A percentile compares a stretch with the other conserved stretches of the same genome.
Evolutionary conservation across 2,888 invertebrate species (phyloP).

Genomic region (Leptinotarsa haldemani): DNA sequence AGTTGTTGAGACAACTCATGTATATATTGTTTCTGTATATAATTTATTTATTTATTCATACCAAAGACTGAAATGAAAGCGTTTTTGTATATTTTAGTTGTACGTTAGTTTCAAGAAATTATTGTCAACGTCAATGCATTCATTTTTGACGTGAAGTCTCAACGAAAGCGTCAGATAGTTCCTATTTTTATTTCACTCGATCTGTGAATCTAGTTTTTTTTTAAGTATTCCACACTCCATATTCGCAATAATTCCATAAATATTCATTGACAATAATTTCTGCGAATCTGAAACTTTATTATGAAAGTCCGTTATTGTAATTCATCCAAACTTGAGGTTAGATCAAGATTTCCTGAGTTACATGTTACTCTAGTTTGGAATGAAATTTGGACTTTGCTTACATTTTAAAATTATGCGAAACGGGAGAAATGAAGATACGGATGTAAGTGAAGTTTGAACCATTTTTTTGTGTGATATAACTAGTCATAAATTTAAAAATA

Average conservation of each 20-base stretch:
- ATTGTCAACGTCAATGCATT: conserved; percentile 45
- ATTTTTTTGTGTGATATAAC: conserved; percentile 61
- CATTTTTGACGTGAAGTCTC: conserved; percentile 26
- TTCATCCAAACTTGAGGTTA: conserved; percentile 26
- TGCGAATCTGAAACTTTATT: not conserved
- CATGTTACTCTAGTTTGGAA: conserved; percentile 33
- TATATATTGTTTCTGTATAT: conserved; percentile 54
- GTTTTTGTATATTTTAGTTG: conserved; percentile 44
- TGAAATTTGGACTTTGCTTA: conserved; percentile 22
- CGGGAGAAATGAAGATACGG: not conserved
- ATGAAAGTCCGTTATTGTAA: conserved; percentile 29
- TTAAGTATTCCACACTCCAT: conserved; percentile 34
- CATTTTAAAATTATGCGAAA: conserved; percentile 12
- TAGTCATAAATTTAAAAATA: conserved; percentile 59
- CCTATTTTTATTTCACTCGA: conserved; percentile 39
- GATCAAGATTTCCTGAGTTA: conserved; percentile 7
- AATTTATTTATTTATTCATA: conserved; percentile 58
- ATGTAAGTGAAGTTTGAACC: conserved; percentile 41
- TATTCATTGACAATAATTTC: conserved; percentile 50
- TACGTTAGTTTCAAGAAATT: conserved; percentile 48
- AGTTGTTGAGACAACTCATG: conserved; percentile 33
- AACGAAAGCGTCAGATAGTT: conserved; percentile 40
- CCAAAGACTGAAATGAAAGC: conserved; percentile 60
- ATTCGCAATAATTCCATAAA: conserved; percentile 40
- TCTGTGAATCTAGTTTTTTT: conserved; percentile 25